phyloP scores from a whole-genome alignment of 2,113 vertebrate species.

The Antechinus flavipes region DNA sequence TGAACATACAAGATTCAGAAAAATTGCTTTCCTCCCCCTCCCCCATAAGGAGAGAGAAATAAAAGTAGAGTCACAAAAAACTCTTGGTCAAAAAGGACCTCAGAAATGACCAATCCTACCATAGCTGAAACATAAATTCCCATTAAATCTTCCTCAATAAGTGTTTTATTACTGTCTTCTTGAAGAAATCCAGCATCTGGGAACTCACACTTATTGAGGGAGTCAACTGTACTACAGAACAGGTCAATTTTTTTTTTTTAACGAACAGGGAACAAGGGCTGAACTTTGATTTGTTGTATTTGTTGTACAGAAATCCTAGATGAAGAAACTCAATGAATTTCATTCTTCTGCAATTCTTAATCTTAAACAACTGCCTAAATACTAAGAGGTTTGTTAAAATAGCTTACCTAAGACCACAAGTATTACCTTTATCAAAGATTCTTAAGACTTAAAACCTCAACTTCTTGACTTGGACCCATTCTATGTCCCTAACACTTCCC shows the following conservation, averaged over 20 bases:
- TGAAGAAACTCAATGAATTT: background rate
- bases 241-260: background rate
- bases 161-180: background rate
- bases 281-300: background rate
- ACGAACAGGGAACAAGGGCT: background rate
- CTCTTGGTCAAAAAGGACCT: background rate
- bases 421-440: background rate
- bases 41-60: background rate
- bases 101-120: background rate
- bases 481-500: background rate
- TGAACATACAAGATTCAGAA: background rate
- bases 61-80: background rate
- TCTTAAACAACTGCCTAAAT: background rate
- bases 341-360: background rate
- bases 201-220: background rate
- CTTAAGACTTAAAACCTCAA: background rate
- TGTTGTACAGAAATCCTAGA: background rate
- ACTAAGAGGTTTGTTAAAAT: background rate
- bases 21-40: background rate
- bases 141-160: background rate
- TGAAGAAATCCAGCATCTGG: background rate
- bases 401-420: background rate
- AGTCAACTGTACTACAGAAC: background rate
- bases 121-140: background rate
- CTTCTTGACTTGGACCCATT: background rate